These are phyloP conservation scores for Chrysomela aeneicollis DNA, from an alignment of 2,888 invertebrate genomes.

Conservation along the genomic window DNA sequence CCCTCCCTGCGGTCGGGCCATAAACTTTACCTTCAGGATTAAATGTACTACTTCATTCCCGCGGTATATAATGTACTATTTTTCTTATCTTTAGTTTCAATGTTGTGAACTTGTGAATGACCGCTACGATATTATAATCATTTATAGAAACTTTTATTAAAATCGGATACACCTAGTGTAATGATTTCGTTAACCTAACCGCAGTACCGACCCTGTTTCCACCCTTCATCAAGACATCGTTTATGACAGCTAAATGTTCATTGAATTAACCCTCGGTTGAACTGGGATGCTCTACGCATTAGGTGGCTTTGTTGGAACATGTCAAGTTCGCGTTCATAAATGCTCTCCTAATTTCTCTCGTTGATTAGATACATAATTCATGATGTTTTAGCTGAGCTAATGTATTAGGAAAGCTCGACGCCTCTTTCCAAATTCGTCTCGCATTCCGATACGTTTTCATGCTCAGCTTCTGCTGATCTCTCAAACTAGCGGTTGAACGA, in stretches of 20 bases:
- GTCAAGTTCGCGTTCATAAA: not conserved
- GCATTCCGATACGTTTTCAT: not conserved
- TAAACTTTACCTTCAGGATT: too few species aligned
- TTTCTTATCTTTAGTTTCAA: too few species aligned
- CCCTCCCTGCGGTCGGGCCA: too few species aligned
- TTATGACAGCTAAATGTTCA: slow-evolving; percentile 42
- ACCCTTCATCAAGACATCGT: slow-evolving; percentile 27
- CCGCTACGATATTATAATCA: too few species aligned
- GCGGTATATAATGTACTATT: too few species aligned
- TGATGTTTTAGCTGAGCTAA: not conserved
- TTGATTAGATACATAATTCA: not conserved
- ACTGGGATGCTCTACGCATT: slow-evolving; percentile 15
- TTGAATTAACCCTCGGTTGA: slow-evolving; percentile 46
- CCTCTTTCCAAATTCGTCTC: not conserved
- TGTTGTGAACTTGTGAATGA: too few species aligned
- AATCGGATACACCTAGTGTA: not conserved
- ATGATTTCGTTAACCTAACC: slow-evolving; percentile 6
- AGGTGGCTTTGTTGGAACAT: not conserved
- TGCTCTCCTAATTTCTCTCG: not conserved
- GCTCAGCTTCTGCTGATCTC: not conserved
- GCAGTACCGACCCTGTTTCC: slow-evolving; percentile 26
- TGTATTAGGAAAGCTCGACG: not conserved
- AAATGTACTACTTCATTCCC: too few species aligned
- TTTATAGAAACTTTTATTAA: too few species aligned
- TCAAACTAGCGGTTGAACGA: not conserved